Percentiles rank a stretch among this genome's conserved stretches.
Conservation (phyloP, 2,113 vertebrate genomes). For the Coptodon rendalli region DNA sequence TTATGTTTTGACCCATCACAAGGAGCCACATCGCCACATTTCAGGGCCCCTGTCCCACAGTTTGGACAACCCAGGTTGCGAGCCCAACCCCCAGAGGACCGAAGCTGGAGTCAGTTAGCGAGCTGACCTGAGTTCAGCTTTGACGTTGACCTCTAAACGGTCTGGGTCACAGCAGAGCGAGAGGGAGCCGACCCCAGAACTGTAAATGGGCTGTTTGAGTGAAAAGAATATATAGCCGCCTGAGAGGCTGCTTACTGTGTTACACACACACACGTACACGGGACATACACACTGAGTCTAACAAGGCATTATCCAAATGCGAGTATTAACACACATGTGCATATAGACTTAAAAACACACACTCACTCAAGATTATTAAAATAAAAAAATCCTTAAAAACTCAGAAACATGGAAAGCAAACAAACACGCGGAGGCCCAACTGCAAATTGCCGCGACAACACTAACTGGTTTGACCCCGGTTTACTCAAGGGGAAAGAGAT, state of each 20-base stretch:
- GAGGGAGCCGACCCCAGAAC: conserved; percentile 48
- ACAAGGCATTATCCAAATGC: conserved; percentile 6
- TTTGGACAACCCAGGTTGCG: background rate
- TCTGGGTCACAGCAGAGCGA: conserved; percentile 46
- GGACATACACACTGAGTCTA: background rate
- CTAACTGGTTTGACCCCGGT: conserved; percentile 62
- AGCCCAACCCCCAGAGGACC: conserved; percentile 12
- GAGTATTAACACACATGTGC: background rate
- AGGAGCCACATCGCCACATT: background rate
- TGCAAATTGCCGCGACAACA: conserved; percentile 55
- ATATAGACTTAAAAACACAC: background rate
- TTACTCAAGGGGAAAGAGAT: conserved; percentile 49
- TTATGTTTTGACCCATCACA: background rate
- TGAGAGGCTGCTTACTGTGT: conserved; percentile 33
- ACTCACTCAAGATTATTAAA: background rate
- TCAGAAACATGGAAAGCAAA: conserved; percentile 35
- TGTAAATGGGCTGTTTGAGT: conserved; percentile 59
- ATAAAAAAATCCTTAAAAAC: background rate
- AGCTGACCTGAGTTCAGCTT: conserved; percentile 52
- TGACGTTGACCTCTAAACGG: conserved; percentile 42
- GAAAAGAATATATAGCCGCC: conserved; percentile 42
- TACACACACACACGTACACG: background rate
- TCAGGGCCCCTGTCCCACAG: background rate
- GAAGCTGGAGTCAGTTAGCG: conserved; percentile 41
- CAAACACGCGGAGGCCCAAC: conserved; percentile 44